These are phyloP conservation scores for Cotesia glomerata DNA, from an alignment of 1,140 invertebrate genomes.

Conservation along the genomic window DNA sequence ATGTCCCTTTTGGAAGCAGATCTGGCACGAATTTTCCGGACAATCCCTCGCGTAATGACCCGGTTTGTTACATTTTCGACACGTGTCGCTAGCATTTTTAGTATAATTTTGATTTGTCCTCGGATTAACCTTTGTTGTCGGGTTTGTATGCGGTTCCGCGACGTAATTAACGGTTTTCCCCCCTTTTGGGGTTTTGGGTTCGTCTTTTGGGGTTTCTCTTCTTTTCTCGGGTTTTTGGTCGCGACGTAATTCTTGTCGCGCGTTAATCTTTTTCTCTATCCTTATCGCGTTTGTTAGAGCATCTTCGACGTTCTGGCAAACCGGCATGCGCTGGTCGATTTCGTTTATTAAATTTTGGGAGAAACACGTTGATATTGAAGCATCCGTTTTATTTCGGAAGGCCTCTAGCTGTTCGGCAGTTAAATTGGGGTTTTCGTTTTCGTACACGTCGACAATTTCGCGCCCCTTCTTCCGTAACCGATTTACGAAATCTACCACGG, in stretches of 20 bases:
- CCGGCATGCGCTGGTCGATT: not conserved
- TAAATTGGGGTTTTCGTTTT: not conserved
- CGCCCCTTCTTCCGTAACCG: not conserved
- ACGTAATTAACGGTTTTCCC: too few relatives aligned
- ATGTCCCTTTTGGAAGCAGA: too few relatives aligned
- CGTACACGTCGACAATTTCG: not conserved
- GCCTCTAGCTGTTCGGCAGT: not conserved
- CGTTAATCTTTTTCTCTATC: not conserved
- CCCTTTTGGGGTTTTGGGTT: too few relatives aligned
- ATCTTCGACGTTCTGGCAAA: not conserved
- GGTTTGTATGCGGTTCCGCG: too few relatives aligned
- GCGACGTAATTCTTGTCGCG: not conserved
- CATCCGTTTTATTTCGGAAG: not conserved
- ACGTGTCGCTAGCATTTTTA: too few relatives aligned
- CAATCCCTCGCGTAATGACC: too few relatives aligned
- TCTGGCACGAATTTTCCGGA: too few relatives aligned
- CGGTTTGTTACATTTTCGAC: too few relatives aligned
- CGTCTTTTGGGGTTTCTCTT: not conserved
- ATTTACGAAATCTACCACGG: not conserved
- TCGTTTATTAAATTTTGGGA: not conserved
- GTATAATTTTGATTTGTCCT: too few relatives aligned
- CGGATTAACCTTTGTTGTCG: too few relatives aligned
- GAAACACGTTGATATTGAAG: not conserved
- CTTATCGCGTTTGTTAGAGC: not conserved
- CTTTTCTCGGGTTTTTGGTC: not conserved